Base-by-base conservation (phyloP, 2,113 vertebrate species). In the Grus americana region DNA sequence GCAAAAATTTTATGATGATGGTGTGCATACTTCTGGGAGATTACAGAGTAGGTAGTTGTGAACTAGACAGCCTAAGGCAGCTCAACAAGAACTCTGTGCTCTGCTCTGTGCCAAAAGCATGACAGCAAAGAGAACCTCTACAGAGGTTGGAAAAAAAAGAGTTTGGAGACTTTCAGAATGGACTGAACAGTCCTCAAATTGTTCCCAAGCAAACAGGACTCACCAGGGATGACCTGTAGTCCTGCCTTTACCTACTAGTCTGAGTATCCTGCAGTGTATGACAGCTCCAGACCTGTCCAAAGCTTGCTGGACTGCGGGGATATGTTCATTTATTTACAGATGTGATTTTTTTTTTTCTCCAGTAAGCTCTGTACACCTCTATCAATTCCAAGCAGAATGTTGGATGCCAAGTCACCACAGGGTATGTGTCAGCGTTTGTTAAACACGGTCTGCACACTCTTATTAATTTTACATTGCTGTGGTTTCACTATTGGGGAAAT, bases 391-490 rank as follows among this genome's bases (percentile, higher is more conserved):
- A 52, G 59, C 23, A 74, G 90, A 93, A 58, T 13, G 3, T 9
- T 59, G 76, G 59, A 86, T 89, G 91, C 76, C 89, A 81, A 95
- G 86, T 93, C 93, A 93, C 91, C 80, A 89, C 72, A 86, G 86
- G 91, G 72, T 86, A 71, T 10, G 68, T 89, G 94, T 95, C 93
- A 95, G 81, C 5, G 0, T 95, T 94, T 88, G 84, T 96, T 95
- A 94, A 96, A 96, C 84, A 92, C 30, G 12, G 58, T 93, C 65
- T 61, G 42, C 52, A 95, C 62, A 62, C 87, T 91, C 84, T 46
- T 78, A 96, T 93, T 91, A 95, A 96, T 91, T 96, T 96, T 92
- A 76, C 90, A 95, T 75, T 61, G 73, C 84, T 63, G 18, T 52
- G 44, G 34, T 86, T 93, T 83, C 80, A 85, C 63, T 92, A 87